These are phyloP conservation scores for Microtus ochrogaster DNA, from an alignment of 2,113 vertebrate genomes.

Conservation along the genomic window DNA sequence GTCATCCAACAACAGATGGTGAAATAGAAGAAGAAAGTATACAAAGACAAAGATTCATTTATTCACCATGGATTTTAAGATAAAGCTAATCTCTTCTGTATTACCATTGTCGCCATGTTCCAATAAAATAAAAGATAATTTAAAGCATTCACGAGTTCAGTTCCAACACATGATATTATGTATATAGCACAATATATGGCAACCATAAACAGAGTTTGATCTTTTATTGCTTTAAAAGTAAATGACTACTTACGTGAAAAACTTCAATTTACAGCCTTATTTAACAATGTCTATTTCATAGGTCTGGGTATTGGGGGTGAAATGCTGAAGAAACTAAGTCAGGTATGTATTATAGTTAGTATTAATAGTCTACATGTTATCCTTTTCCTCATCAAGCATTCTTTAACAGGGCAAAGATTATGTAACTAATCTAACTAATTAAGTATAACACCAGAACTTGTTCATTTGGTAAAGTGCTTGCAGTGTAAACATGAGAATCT, in stretches of 20 bases:
- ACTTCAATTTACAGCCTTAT: neutral
- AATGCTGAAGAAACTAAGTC: conserved; percentile 87
- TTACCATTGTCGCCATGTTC: conserved; percentile 8
- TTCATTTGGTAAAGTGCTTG: neutral
- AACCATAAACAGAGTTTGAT: neutral
- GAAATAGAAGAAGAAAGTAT: neutral
- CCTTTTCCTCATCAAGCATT: conserved; percentile 33
- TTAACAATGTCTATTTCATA: conserved; percentile 77
- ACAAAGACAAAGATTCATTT: conserved; percentile 24
- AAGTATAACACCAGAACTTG: conserved; percentile 14
- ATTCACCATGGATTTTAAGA: neutral
- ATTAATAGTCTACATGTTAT: neutral
- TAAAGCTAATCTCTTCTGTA: conserved; percentile 39
- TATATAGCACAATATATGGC: neutral
- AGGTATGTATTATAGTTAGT: conserved; percentile 82
- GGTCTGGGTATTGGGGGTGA: conserved; percentile 87
- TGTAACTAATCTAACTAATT: neutral
- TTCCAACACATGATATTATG: conserved; percentile 17
- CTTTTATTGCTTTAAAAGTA: conserved; percentile 46
- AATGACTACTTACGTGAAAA: neutral
- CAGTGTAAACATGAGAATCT: neutral
- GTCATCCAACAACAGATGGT: neutral
- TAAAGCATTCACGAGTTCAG: conserved; percentile 9
- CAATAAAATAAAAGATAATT: neutral
- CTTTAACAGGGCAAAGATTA: neutral